Base-by-base conservation (phyloP, 2,888 invertebrate species). In the Metalampra italica region DNA sequence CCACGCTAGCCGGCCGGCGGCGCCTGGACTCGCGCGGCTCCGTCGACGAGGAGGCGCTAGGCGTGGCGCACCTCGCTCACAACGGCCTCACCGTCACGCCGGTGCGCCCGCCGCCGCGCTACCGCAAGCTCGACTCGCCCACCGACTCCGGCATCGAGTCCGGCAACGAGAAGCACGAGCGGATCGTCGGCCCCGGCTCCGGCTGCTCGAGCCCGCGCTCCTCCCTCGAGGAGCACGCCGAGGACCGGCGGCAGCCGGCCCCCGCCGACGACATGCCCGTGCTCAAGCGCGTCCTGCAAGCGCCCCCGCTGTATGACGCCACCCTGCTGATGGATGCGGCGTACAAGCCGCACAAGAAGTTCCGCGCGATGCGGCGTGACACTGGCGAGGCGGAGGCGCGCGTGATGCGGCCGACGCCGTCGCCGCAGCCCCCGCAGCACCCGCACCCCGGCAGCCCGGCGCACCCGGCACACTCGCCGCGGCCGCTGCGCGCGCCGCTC, bases 291-390 rank as follows among this genome's bases (percentile, higher is more conserved):
- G 97, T 97, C 2, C 91, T 98, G 14, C 96, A 97, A 76, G 97
- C 97, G 0, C 97, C 97, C 0, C 97, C 97, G 0, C 87, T 97
- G 7, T 96, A 97, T 81, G 96, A 97, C 74, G 96, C 97, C 49
- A 95, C 95, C 73, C 94, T 95, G 1, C 84, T 97, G 50, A 97
- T 97, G 97, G 97, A 97, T 78, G 97, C 97, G 83, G 97, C 97
- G 12, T 97, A 97, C 90, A 96, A 97, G 78, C 97, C 97, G 53
- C 97, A 97, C 91, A 97, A 97, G 85, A 97, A 97, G 82, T 97
- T 97, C 92, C 93, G 97, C 41, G 96, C 96, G 1, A 89, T 96
- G 74, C 90, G 96, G 29, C 95, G 95, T 63, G 96, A 96, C 72
- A 93, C 93, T 1, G 94, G 94, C 40, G 96, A 96, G 69, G 95